Conservation (phyloP, 2,888 invertebrate genomes). For the Synergus umbraculus region DNA sequence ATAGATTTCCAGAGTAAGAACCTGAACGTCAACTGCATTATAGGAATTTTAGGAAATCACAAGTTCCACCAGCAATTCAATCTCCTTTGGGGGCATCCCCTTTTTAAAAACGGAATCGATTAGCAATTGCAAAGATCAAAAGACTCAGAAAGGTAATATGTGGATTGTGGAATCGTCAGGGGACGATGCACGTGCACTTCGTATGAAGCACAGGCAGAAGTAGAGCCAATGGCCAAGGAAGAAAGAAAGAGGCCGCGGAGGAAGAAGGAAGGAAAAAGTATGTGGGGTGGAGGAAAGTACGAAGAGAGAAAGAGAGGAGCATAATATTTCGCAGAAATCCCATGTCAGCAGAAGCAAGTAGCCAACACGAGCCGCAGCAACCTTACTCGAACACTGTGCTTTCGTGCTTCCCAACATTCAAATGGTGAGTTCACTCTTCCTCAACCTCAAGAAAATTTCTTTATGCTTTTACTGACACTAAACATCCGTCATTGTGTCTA, state of each 20-base stretch:
- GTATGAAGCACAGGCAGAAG: constrained; percentile 38
- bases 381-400: constrained; percentile 44
- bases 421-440: constrained; percentile 55
- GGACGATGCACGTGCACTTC: constrained; percentile 45
- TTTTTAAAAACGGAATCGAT: constrained; percentile 49
- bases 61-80: constrained; percentile 31
- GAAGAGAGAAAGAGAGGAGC: constrained; percentile 49
- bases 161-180: constrained; percentile 45
- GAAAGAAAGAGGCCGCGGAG: constrained; percentile 45
- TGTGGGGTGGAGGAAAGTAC: constrained; percentile 46
- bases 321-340: constrained; percentile 64
- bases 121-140: constrained; percentile 44
- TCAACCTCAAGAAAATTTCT: background rate
- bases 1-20: no score
- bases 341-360: constrained; percentile 63
- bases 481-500: background rate
- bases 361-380: constrained; percentile 47
- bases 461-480: background rate
- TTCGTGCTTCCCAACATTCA: constrained; percentile 49
- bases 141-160: constrained; percentile 38
- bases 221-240: constrained; percentile 31
- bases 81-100: constrained; percentile 41
- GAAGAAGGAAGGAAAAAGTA: constrained; percentile 43
- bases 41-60: no score
- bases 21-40: no score